Percentiles rank a stretch among this genome's conserved stretches.
These are phyloP conservation scores for Poecilia velifera DNA, from an alignment of 2,797 vertebrate species.

Conservation along the genomic window DNA sequence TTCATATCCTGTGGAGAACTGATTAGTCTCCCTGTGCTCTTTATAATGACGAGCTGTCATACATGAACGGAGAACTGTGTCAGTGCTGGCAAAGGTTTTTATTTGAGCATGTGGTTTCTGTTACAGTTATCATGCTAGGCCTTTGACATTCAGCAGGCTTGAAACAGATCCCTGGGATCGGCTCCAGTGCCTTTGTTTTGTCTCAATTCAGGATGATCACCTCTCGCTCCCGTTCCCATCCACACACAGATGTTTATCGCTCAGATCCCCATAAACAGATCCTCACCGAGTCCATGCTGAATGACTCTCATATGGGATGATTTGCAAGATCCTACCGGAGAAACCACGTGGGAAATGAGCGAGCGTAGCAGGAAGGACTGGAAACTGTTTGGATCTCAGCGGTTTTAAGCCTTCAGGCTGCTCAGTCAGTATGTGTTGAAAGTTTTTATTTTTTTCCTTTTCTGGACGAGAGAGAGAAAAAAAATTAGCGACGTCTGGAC, in stretches of 20 bases:
- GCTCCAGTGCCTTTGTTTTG: constrained; percentile 51
- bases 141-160: constrained; percentile 27
- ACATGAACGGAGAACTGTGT: constrained; percentile 30
- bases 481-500: constrained; percentile 42
- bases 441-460: constrained; percentile 15
- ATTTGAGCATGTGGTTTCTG: constrained; percentile 68
- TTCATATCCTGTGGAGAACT: constrained; percentile 31
- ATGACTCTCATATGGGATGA: constrained; percentile 41
- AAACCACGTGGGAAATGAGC: constrained; percentile 45
- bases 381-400: constrained; percentile 55
- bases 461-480: constrained; percentile 22
- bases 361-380: constrained; percentile 34
- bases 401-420: constrained; percentile 50
- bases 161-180: constrained; percentile 36
- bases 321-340: constrained; percentile 47
- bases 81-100: constrained; percentile 44
- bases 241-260: constrained; percentile 27
- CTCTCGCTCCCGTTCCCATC: constrained; percentile 50
- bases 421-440: constrained; percentile 43
- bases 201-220: constrained; percentile 66
- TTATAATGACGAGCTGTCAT: constrained; percentile 58
- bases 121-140: constrained; percentile 56
- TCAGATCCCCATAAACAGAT: constrained; percentile 52
- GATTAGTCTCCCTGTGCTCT: constrained; percentile 17
- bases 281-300: constrained; percentile 30